These are phyloP conservation scores for Leucosticte australis DNA, from an alignment of 2,113 vertebrate genomes.

Conservation along the genomic window DNA sequence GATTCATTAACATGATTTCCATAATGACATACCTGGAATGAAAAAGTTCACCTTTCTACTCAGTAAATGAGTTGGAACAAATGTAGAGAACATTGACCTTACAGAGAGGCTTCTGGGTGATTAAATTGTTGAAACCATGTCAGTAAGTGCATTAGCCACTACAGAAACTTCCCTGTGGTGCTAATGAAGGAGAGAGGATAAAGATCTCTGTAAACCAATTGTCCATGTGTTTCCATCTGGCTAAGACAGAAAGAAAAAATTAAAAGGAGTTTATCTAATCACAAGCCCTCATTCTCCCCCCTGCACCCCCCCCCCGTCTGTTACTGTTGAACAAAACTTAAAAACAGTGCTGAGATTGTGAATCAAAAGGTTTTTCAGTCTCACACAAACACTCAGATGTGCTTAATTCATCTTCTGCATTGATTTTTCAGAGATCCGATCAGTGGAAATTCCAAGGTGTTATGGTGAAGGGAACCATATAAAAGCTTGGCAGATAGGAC, in stretches of 20 bases:
- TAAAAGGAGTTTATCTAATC: constrained; percentile 44
- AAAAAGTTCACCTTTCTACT: constrained; percentile 61
- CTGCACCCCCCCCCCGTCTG: background rate
- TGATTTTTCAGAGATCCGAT: constrained; percentile 21
- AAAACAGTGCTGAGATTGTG: background rate
- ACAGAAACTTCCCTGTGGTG: constrained; percentile 41
- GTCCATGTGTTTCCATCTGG: constrained; percentile 51
- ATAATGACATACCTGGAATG: constrained; percentile 63
- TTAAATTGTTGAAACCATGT: constrained; percentile 66
- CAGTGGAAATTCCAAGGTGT: constrained; percentile 27
- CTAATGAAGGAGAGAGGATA: constrained; percentile 60
- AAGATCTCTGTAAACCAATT: constrained; percentile 60
- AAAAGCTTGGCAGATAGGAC: constrained; percentile 32
- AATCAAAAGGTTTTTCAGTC: background rate
- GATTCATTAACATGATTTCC: constrained; percentile 63
- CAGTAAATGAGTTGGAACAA: constrained; percentile 66
- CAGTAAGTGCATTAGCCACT: constrained; percentile 64
- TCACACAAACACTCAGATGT: background rate
- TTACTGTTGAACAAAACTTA: background rate
- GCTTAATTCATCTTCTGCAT: constrained; percentile 28
- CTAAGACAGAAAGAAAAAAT: constrained; percentile 41
- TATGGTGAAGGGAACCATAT: background rate
- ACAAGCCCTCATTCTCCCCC: background rate
- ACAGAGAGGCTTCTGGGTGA: constrained; percentile 49
- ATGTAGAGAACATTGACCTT: constrained; percentile 63